Conservation (phyloP, 2,888 invertebrate species). For the Phortica okadai region DNA sequence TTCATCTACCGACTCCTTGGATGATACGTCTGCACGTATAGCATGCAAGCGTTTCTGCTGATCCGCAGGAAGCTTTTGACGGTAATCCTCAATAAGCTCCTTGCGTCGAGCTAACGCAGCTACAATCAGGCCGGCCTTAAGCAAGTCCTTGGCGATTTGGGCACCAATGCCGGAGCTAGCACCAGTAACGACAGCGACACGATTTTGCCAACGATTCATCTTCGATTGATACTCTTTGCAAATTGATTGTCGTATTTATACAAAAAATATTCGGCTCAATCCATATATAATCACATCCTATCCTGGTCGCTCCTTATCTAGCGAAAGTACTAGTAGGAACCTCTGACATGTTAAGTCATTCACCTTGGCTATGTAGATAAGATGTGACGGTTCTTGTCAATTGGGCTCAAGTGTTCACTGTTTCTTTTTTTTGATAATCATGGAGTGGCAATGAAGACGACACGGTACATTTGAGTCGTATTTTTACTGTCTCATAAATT, state of each 20-base stretch:
- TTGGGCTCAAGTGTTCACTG: not conserved
- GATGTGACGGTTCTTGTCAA: not conserved
- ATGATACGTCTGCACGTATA: slow-evolving; percentile 77
- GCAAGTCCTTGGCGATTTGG: slow-evolving; percentile 76
- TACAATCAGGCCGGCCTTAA: slow-evolving; percentile 78
- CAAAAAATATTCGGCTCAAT: not conserved
- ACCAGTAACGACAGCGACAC: slow-evolving; percentile 81
- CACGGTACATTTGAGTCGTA: not conserved
- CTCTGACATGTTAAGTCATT: slow-evolving; percentile 5
- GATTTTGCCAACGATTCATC: slow-evolving; percentile 80
- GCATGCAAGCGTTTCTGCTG: slow-evolving; percentile 54
- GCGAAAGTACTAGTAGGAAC: not conserved
- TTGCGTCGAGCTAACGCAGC: slow-evolving; percentile 78
- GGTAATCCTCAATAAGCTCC: slow-evolving; percentile 74
- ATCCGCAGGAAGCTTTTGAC: slow-evolving; percentile 50
- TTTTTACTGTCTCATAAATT: not conserved
- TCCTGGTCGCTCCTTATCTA: slow-evolving; percentile 15
- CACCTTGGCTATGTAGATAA: slow-evolving; percentile 8
- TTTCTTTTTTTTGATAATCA: no score
- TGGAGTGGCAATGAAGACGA: not conserved
- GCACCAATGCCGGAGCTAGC: slow-evolving; percentile 81
- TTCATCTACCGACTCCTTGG: slow-evolving; percentile 77
- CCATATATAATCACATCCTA: not conserved
- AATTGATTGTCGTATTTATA: slow-evolving; percentile 13
- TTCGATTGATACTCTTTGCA: slow-evolving; percentile 8